phyloP scores from a whole-genome alignment of 1,140 invertebrate genomes.

The Steinernema feltiae region DNA sequence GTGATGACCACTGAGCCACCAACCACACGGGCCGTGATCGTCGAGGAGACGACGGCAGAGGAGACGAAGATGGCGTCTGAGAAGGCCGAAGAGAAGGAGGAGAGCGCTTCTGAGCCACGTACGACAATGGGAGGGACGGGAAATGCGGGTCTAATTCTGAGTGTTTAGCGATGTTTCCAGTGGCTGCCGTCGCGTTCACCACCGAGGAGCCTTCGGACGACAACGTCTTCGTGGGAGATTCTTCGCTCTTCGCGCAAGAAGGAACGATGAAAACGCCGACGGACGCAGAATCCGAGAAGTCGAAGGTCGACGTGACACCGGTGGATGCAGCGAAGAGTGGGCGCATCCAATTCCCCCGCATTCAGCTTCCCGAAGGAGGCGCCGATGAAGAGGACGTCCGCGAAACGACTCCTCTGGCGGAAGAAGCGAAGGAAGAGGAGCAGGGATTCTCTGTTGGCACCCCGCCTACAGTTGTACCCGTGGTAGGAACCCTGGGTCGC shows the following conservation, averaged over 20 bases:
- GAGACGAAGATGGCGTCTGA: neutral
- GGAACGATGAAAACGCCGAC: neutral
- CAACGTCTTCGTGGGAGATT: neutral
- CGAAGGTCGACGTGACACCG: neutral
- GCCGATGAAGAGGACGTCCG: neutral
- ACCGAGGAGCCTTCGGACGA: neutral
- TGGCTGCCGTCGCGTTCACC: neutral
- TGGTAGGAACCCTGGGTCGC: neutral
- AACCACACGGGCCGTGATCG: neutral
- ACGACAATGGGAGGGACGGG: neutral
- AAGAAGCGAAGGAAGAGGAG: neutral
- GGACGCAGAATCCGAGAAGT: neutral
- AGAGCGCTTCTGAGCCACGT: neutral
- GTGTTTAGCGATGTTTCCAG: neutral
- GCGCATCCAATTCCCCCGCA: neutral
- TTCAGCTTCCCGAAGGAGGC: neutral
- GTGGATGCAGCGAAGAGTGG: neutral
- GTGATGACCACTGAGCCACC: neutral
- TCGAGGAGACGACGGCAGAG: neutral
- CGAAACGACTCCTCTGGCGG: neutral
- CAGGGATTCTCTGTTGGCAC: constrained; percentile 6
- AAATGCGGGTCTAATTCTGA: neutral
- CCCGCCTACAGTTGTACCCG: neutral
- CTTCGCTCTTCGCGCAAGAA: neutral
- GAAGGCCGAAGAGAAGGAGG: neutral